Evolutionary conservation across 1,140 invertebrate species (phyloP), one percentile per base, ranked within the genome.

Genomic region (Panagrolaimus sp.): DNA sequence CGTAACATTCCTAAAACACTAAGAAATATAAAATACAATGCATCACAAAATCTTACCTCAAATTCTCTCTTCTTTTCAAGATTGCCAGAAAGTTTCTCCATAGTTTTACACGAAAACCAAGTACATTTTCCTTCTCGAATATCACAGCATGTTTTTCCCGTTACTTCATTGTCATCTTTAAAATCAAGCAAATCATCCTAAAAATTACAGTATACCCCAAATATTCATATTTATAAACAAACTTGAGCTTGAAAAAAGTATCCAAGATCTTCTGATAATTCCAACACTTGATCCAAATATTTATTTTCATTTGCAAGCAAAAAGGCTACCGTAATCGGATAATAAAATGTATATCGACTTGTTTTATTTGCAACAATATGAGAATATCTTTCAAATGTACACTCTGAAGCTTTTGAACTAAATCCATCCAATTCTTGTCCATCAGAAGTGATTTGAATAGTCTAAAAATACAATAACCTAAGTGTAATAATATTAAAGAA

Each of bases 41-140:
- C 8, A 7, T 1, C 12, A 24, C 14, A 6, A 21, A 58, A 24
- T 2, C 9, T 52, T 52, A 58, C 52, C 52, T 21, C 15, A 28
- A 58, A 58, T 12, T 12, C 14, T 2, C 3, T 12, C 12, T 12
- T 21, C 17, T 6, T 58, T 26, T 58, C 52, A 8, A n/a, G 15
- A 12, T 21, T 12, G 17, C 14, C 21, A 3, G 28, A 12, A n/a
- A 64, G 17, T 64, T 64, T 64, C 14, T 92, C 89, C 65, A 96
- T 85, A 24, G 93, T 93, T 17, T 92, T 89, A 15, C 94, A 90
- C 21, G 90, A 88, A 32, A 96, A 85, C 94, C 94, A 96, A 0
- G 91, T 89, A 84, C 94, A 96, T 87, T 96, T 97, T 32, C 92
- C 92, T 76, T 94, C 91, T 84, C 90, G 87, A 73, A 97, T 96